Percentiles rank a stretch among this genome's conserved stretches.
Evolutionary conservation across 2,888 invertebrate genomes (phyloP).

Genomic region (Philaethria dido): DNA sequence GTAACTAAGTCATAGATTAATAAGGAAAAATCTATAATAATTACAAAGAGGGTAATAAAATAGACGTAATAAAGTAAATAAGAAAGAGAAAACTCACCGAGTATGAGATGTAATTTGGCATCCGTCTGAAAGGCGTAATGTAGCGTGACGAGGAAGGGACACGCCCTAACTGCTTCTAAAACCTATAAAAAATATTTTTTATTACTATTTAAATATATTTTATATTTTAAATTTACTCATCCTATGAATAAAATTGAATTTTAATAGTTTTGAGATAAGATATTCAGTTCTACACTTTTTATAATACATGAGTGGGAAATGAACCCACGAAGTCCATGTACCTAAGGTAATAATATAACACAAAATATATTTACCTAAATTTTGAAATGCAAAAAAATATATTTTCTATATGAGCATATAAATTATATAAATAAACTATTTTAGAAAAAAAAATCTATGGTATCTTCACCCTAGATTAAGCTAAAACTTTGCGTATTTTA

Average conservation of each 20-base stretch:
- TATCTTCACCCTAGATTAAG: too few species aligned
- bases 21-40: not conserved
- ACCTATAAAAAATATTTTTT: conserved; percentile 81
- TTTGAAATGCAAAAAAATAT: too few species aligned
- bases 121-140: conserved; percentile 99
- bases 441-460: not conserved
- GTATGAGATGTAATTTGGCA: conserved; percentile 96
- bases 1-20: not conserved
- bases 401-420: too few species aligned
- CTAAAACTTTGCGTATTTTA: too few species aligned
- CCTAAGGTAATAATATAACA: too few species aligned
- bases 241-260: too few species aligned
- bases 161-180: conserved; percentile 95
- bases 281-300: too few species aligned
- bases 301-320: too few species aligned
- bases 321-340: not conserved
- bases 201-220: conserved; percentile 1
- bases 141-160: conserved; percentile 97
- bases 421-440: too few species aligned
- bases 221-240: too few species aligned
- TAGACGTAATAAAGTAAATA: not conserved
- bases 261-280: too few species aligned
- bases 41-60: not conserved
- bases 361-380: too few species aligned
- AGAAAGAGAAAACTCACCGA: conserved; percentile 87